Evolutionary conservation across 1,140 invertebrate genomes (phyloP).

Genomic region (Aphidius ervi): DNA sequence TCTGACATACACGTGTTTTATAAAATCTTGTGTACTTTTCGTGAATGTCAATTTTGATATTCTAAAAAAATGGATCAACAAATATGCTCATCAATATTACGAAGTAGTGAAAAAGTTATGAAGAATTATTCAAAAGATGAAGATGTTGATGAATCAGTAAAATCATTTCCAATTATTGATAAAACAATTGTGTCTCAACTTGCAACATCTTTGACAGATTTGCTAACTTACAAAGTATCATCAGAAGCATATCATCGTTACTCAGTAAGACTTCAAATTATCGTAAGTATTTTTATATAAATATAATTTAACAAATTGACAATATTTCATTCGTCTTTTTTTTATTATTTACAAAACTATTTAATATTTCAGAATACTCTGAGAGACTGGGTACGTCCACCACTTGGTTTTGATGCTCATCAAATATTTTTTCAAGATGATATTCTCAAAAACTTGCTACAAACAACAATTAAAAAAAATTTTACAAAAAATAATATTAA

Average conservation of each 20-base stretch:
- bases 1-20: too few relatives aligned
- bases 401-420: constrained; percentile 15
- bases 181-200: constrained; percentile 5
- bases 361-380: constrained; percentile 17
- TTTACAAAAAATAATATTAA: constrained; percentile 28
- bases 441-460: constrained; percentile 23
- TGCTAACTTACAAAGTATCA: constrained; percentile 24
- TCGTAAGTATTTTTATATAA: constrained; percentile 20
- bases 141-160: constrained; percentile 6
- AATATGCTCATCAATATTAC: constrained; percentile 7
- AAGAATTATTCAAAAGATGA: not conserved
- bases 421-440: constrained; percentile 16
- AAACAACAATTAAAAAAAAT: constrained; percentile 34
- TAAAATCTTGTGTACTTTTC: too few relatives aligned
- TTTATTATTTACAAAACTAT: not conserved
- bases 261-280: constrained; percentile 23
- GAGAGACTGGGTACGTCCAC: constrained; percentile 27
- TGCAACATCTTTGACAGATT: constrained; percentile 19
- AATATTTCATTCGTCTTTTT: not conserved
- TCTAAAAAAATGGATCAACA: constrained; percentile 11
- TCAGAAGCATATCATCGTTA: constrained; percentile 23
- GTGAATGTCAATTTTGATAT: too few relatives aligned
- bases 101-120: constrained; percentile 7
- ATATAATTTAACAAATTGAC: not conserved
- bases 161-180: constrained; percentile 19